Conservation (phyloP, 2,888 invertebrate species). For the Cryptocephalus moraei region DNA sequence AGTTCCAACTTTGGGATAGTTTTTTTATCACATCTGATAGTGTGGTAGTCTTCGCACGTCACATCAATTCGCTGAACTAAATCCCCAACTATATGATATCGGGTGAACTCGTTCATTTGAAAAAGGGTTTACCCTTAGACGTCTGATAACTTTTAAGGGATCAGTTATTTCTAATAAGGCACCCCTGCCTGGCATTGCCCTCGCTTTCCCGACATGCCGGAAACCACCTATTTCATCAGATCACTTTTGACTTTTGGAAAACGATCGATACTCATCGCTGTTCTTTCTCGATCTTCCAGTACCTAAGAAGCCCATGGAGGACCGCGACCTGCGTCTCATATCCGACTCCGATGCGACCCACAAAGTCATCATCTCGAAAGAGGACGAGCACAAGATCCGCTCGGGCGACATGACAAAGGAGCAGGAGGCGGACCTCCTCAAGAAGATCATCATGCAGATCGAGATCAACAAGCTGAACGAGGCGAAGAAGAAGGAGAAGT, state of each 20-base stretch:
- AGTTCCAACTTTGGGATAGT: no score
- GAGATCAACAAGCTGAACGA: slow-evolving; percentile 68
- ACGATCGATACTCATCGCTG: not conserved
- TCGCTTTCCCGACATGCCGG: no score
- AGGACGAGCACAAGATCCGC: slow-evolving; percentile 70
- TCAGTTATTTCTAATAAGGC: no score
- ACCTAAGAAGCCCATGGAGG: slow-evolving; percentile 17
- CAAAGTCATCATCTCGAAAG: slow-evolving; percentile 67
- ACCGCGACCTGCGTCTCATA: slow-evolving; percentile 16
- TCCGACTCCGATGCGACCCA: slow-evolving; percentile 29
- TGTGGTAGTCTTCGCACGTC: no score
- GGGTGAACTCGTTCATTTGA: no score
- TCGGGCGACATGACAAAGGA: slow-evolving; percentile 64
- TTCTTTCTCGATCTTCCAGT: slow-evolving; percentile 2
- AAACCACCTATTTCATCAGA: no score
- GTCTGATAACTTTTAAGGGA: no score
- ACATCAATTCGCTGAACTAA: no score
- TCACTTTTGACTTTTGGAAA: not conserved
- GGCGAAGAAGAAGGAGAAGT: slow-evolving; percentile 56
- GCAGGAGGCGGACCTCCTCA: slow-evolving; percentile 65
- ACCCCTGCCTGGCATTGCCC: no score
- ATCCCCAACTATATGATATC: no score
- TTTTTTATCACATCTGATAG: no score
- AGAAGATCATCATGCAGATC: slow-evolving; percentile 67
- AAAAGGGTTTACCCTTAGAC: no score